phyloP scores from a whole-genome alignment of 2,888 invertebrate genomes.

The Sphaerolaimus hirsutus region DNA sequence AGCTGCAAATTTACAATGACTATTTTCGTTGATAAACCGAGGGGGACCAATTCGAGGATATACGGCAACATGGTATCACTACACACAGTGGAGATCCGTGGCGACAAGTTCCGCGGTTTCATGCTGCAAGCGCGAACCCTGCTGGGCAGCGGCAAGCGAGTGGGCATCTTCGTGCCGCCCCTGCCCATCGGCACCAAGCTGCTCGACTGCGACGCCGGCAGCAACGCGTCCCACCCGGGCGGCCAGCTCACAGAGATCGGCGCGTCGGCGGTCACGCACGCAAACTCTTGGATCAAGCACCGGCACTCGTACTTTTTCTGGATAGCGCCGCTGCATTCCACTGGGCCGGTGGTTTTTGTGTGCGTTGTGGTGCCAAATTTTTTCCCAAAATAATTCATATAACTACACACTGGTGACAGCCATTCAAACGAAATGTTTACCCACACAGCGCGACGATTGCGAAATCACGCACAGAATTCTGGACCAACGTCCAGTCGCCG shows the following conservation, averaged over 20 bases:
- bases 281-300: neutral
- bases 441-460: neutral
- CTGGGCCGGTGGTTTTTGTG: neutral
- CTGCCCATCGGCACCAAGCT: neutral
- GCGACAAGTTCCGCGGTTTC: neutral
- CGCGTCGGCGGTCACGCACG: neutral
- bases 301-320: neutral
- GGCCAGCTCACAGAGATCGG: neutral
- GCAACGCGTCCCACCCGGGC: neutral
- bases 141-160: neutral
- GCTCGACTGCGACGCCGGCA: neutral
- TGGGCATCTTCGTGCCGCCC: neutral
- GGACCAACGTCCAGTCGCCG: neutral
- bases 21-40: too few relatives aligned
- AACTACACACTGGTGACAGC: too few relatives aligned
- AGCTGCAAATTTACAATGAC: too few relatives aligned
- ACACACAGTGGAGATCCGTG: neutral
- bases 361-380: neutral
- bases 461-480: neutral
- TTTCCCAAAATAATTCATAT: too few relatives aligned
- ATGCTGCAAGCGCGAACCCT: conserved; percentile 1
- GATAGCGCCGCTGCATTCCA: neutral
- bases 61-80: too few relatives aligned
- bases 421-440: too few relatives aligned
- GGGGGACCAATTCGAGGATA: too few relatives aligned